These are phyloP conservation scores for Trypoxylus dichotomus DNA, from an alignment of 1,140 invertebrate genomes.

Conservation along the genomic window DNA sequence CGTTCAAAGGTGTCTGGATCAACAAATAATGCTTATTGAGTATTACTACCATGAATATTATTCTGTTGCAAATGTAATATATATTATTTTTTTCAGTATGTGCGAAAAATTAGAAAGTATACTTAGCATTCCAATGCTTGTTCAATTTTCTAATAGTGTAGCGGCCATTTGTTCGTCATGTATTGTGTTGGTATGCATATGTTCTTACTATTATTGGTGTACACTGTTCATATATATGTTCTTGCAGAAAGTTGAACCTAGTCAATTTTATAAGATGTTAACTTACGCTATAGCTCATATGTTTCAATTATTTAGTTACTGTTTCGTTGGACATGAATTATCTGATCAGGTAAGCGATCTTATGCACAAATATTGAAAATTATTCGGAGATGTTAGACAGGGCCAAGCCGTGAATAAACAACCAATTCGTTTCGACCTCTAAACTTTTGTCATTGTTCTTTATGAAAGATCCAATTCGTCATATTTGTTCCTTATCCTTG, in stretches of 20 bases:
- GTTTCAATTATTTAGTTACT: constrained; percentile 24
- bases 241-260: constrained; percentile 1
- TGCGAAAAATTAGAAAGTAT: neutral
- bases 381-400: too few species aligned
- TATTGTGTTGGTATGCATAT: constrained; percentile 24
- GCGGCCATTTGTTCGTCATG: neutral
- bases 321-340: constrained; percentile 21
- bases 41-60: too few species aligned
- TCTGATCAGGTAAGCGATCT: neutral
- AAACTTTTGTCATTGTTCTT: too few species aligned
- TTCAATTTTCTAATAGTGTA: constrained; percentile 15
- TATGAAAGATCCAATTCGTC: too few species aligned
- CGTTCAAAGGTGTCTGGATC: neutral
- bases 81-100: neutral
- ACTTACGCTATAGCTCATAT: constrained; percentile 21
- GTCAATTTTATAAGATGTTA: constrained; percentile 26
- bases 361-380: too few species aligned
- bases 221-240: too few species aligned
- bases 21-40: neutral
- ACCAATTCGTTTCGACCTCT: too few species aligned
- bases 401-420: too few species aligned
- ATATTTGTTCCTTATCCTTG: too few species aligned
- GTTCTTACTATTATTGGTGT: neutral
- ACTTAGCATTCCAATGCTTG: neutral
- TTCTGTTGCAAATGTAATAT: neutral